Percentiles rank a stretch among this genome's conserved stretches.
These are phyloP conservation scores for Drosophila quinaria DNA, from an alignment of 2,888 invertebrate genomes.

Conservation along the genomic window DNA sequence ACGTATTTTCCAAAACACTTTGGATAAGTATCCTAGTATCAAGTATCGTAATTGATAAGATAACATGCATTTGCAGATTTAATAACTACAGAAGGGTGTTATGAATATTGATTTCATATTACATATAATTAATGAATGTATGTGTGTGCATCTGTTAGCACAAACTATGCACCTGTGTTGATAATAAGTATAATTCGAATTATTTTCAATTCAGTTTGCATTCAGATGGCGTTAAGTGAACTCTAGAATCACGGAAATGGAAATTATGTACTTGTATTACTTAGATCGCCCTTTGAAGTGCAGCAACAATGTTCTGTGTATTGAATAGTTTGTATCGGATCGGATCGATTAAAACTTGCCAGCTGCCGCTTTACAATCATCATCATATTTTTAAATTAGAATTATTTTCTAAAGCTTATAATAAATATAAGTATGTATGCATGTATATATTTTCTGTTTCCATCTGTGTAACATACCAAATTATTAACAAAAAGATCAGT, in stretches of 20 bases:
- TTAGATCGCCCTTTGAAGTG: background rate
- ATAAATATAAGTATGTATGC: slow-evolving; percentile 65
- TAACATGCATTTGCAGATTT: slow-evolving; percentile 37
- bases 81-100: slow-evolving; percentile 29
- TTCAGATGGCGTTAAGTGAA: slow-evolving; percentile 20
- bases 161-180: slow-evolving; percentile 9
- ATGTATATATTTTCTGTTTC: slow-evolving; percentile 31
- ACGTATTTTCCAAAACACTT: slow-evolving; percentile 36
- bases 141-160: slow-evolving; percentile 1
- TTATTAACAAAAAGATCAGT: slow-evolving; percentile 54
- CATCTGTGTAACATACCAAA: slow-evolving; percentile 56
- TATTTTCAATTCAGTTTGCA: slow-evolving; percentile 36
- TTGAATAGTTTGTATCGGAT: slow-evolving; percentile 21
- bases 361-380: slow-evolving; percentile 49
- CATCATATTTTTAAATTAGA: slow-evolving; percentile 58
- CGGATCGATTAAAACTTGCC: slow-evolving; percentile 39
- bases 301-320: background rate
- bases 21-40: slow-evolving; percentile 31
- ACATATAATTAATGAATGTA: slow-evolving; percentile 13
- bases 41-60: slow-evolving; percentile 29
- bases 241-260: slow-evolving; percentile 5
- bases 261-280: slow-evolving; percentile 5
- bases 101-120: slow-evolving; percentile 29
- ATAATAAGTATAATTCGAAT: slow-evolving; percentile 13
- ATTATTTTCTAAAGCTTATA: slow-evolving; percentile 68